These are phyloP conservation scores for Ceratina japonica DNA, from an alignment of 1,140 invertebrate genomes.

Conservation along the genomic window DNA sequence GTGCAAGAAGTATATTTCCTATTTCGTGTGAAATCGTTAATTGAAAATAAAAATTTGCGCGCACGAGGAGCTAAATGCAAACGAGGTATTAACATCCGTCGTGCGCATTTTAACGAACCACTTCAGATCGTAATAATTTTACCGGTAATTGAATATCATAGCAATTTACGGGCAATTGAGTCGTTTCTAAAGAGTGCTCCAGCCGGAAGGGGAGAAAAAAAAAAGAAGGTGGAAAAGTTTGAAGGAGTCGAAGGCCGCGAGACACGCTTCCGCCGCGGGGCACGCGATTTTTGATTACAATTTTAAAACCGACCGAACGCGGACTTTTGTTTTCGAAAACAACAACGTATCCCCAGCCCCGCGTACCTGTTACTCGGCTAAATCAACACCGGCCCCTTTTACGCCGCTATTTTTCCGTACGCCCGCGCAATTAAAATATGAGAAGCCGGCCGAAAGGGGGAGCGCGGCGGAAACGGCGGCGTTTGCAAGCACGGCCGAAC, in stretches of 20 bases:
- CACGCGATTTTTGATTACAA: slow-evolving; percentile 1
- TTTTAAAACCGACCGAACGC: neutral
- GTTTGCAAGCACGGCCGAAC: no score
- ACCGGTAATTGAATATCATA: neutral
- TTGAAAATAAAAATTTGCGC: no score
- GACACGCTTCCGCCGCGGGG: neutral
- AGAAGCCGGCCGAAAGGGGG: no score
- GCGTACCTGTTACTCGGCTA: no score
- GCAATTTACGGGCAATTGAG: neutral
- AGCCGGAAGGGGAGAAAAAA: neutral
- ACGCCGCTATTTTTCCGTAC: no score
- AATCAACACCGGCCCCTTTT: neutral
- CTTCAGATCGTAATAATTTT: slow-evolving; percentile 2
- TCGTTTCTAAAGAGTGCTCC: neutral
- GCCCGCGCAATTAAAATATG: no score
- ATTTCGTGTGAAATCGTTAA: neutral
- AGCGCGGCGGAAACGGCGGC: no score
- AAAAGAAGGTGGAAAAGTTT: neutral
- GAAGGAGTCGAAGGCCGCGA: neutral
- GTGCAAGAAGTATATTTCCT: neutral
- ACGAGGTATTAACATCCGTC: slow-evolving; percentile 5
- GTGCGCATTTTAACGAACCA: neutral
- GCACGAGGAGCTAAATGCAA: neutral
- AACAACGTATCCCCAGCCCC: neutral
- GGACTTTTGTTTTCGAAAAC: neutral